Evolutionary conservation across 2,797 vertebrate genomes (phyloP), one percentile per base, ranked within the genome.

Genomic region (Hippoglossus hippoglossus): DNA sequence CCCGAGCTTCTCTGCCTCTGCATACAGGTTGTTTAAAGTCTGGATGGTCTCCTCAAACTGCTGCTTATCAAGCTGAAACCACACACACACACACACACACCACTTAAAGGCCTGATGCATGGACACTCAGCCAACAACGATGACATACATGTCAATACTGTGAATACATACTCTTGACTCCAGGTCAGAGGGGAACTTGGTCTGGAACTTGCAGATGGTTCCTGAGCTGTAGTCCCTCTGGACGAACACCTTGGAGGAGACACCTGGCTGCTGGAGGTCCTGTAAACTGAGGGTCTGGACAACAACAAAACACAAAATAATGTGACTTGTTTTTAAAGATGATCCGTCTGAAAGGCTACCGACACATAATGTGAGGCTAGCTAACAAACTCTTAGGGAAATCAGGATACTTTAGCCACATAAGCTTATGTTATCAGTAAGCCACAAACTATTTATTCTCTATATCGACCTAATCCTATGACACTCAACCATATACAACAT

Each of bases 41-140:
- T 96, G 93, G 26, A 99, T 94, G 0, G 98, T 99, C 88, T 99
- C 98, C 87, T 99, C 98, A 92, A 99, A 99, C 74, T 97, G 96
- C 91, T 98, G 97, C 87, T 96, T 95, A 61, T 98, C 97, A 19
- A 99, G 89, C 98, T 95, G 75, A 65, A 85, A 87, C 0, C 34
- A 44, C 19, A 68, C 1, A 39, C 54, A 44, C 19, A 68, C 1
- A 39, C 54, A 18, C 49, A 49, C 18, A 49, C 6, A 21, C 13
- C 1, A 25, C 24, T 76, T 19, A 46, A 12, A 50, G 0, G 5
- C 9, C 47, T 9, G 26, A 24, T 22, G 1, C 13, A 39, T n/a
- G 12, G 41, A 18, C 1, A 31, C 2, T 6, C 1, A 61, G 10
- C 22, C 31, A 56, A 55, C 28, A 26, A 21, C 18, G 1, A 4